Base-by-base conservation (phyloP, 2,797 vertebrate species). In the Margarornis squamiger region DNA sequence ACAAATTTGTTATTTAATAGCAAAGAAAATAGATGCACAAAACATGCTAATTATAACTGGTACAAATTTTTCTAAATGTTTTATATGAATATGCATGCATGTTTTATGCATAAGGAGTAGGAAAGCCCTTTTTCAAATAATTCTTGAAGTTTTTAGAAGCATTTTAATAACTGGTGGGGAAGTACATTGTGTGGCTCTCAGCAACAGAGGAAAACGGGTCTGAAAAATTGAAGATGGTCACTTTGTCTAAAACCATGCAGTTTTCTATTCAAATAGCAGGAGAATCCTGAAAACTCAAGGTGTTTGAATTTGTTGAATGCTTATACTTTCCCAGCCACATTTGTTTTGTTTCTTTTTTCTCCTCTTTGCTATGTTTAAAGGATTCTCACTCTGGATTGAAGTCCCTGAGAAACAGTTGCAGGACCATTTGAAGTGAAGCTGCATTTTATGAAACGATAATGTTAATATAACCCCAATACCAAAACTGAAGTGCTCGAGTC, bases 1-100 rank as follows among this genome's bases (percentile, higher is more conserved):
- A 98, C 98, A 98, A 98, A 98, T 98, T 98, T 98, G 98, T 98
- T 98, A 98, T 98, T 98, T 98, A 98, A 98, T 98, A 98, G 98
- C 98, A 98, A 98, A 98, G 97, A 98, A 98, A 98, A 98, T 98
- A 98, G 98, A 98, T 98, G 98, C 98, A 98, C 97, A 98, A 97
- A 98, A 98, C 98, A 98, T 97, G 98, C 97, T 98, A 98, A 98
- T 98, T 98, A 98, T 98, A 98, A 98, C 98, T 97, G 97, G 98
- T 98, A 98, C 97, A 97, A 97, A 93, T 97, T 97, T 98, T 97
- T 96, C 97, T 97, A 98, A 98, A 97, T 97, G 97, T 98, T 98
- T 98, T 95, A 96, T 95, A 97, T 98, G 97, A 98, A 98, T 98
- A 98, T 98, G 97, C 96, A 98, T 98, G 97, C 96, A 97, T 96